phyloP scores from a whole-genome alignment of 2,888 invertebrate genomes.

The Alloplasta piceator region DNA sequence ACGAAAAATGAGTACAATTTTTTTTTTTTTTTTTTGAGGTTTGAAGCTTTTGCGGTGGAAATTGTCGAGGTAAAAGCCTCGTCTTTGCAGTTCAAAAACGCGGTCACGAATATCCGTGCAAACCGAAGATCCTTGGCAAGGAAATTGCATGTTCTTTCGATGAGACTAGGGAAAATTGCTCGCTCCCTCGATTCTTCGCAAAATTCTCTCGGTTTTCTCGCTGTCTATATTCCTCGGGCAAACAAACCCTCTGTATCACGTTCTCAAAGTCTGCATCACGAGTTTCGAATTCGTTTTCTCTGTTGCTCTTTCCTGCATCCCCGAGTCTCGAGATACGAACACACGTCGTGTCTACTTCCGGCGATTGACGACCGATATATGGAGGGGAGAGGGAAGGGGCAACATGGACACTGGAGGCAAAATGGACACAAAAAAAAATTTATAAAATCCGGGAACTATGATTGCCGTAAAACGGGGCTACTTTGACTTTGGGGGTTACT shows the following conservation, averaged over 20 bases:
- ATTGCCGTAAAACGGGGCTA: too few species aligned
- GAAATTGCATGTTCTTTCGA: slow-evolving; percentile 58
- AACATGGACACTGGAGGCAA: neutral
- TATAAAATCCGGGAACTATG: too few species aligned
- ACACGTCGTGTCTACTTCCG: slow-evolving; percentile 53
- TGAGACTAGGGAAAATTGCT: slow-evolving; percentile 46
- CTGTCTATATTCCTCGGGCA: slow-evolving; percentile 13
- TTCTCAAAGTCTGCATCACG: slow-evolving; percentile 32
- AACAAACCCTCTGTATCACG: slow-evolving; percentile 8
- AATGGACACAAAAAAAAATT: too few species aligned
- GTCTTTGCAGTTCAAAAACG: neutral
- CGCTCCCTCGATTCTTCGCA: slow-evolving; percentile 16
- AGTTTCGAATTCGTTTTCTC: neutral
- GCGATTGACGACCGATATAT: slow-evolving; percentile 38
- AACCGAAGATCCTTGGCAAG: slow-evolving; percentile 21
- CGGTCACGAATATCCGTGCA: neutral
- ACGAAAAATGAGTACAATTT: too few species aligned
- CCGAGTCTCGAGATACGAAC: slow-evolving; percentile 22
- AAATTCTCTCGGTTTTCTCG: slow-evolving; percentile 34
- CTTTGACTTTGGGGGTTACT: too few species aligned
- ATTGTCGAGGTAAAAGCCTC: neutral
- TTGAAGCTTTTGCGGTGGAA: too few species aligned
- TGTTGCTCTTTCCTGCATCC: neutral
- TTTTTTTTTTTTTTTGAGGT: too few species aligned
- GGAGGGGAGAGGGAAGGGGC: slow-evolving; percentile 3